phyloP scores from a whole-genome alignment of 2,888 invertebrate species.

The Amiota minor region DNA sequence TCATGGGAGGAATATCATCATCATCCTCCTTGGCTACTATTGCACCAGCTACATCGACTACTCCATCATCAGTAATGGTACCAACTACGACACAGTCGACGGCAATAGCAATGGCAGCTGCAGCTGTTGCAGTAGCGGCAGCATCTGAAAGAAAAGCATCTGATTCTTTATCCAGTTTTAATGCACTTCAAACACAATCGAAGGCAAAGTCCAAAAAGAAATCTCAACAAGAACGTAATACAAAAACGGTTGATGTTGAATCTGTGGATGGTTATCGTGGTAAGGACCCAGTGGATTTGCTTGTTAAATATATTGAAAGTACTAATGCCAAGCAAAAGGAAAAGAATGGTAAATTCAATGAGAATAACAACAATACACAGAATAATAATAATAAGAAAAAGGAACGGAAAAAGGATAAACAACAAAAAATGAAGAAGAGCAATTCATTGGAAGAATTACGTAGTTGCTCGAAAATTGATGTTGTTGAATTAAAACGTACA shows the following conservation, averaged over 20 bases:
- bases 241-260: constrained; percentile 74
- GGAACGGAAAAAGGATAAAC: constrained; percentile 74
- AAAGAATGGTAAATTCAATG: constrained; percentile 51
- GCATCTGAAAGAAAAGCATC: constrained; percentile 3
- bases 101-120: neutral
- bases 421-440: constrained; percentile 78
- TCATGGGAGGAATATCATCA: neutral
- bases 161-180: constrained; percentile 42
- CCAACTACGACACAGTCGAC: neutral
- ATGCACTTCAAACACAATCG: constrained; percentile 77
- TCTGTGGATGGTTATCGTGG: constrained; percentile 86
- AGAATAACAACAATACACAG: constrained; percentile 50
- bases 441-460: constrained; percentile 86
- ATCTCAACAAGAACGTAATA: constrained; percentile 76
- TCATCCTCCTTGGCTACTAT: no score
- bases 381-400: constrained; percentile 74
- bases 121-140: constrained; percentile 3
- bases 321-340: constrained; percentile 74
- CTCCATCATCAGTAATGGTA: neutral
- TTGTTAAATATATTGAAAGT: constrained; percentile 86
- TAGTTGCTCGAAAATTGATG: constrained; percentile 83
- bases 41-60: neutral
- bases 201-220: constrained; percentile 74
- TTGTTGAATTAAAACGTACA: constrained; percentile 75
- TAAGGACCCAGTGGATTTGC: constrained; percentile 83